Evolutionary conservation across 2,797 vertebrate genomes (phyloP).

Genomic region (Potorous gilbertii): DNA sequence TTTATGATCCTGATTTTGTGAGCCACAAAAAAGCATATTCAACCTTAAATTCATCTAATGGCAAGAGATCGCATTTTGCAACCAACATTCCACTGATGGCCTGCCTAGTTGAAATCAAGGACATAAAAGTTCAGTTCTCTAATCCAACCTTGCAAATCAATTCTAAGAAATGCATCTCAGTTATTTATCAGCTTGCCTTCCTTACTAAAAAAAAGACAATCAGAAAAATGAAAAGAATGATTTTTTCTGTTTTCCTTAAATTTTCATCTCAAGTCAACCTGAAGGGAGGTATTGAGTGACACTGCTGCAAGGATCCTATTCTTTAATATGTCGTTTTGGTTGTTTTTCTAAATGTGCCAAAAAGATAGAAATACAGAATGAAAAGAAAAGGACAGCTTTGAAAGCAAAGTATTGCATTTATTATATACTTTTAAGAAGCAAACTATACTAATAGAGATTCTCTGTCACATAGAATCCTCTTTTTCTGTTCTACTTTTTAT

Average conservation of each 20-base stretch:
- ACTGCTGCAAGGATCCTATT: neutral
- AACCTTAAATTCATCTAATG: neutral
- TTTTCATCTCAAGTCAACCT: neutral
- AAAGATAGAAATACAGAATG: neutral
- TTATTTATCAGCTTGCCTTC: neutral
- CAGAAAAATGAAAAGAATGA: neutral
- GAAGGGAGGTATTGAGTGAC: slow-evolving; percentile 1
- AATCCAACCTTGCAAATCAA: slow-evolving; percentile 1
- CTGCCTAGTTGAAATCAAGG: neutral
- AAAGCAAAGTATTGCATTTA: neutral
- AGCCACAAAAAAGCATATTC: neutral
- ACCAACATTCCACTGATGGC: neutral
- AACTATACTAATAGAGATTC: neutral
- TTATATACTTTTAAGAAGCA: neutral
- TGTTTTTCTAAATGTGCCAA: neutral
- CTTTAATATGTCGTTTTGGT: neutral
- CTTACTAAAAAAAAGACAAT: neutral
- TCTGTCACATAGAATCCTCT: neutral
- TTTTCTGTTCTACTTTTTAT: neutral
- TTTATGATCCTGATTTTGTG: neutral
- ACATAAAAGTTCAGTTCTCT: neutral
- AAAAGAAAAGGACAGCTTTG: neutral
- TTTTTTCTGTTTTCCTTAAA: slow-evolving; percentile 24
- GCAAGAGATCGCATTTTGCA: neutral
- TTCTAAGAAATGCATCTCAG: slow-evolving; percentile 30